Conservation (phyloP, 92 coral and sea anemone species). For the Porites rus region DNA sequence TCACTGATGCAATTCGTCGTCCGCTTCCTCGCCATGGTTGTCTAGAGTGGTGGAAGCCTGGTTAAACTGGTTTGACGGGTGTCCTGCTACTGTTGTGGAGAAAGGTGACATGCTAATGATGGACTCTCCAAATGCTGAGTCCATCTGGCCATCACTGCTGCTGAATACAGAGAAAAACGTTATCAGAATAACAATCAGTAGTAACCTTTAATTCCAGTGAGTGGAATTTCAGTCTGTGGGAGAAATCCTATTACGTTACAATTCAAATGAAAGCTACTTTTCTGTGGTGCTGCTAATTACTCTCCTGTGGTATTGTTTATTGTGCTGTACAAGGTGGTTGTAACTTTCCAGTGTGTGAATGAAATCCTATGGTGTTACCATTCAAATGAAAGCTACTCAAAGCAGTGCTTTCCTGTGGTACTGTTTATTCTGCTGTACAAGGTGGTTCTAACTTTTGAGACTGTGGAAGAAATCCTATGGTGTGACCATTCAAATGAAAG, state of each 20-base stretch:
- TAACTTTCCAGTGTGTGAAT: not conserved
- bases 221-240: not conserved
- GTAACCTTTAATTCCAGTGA: not conserved
- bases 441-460: too few species aligned
- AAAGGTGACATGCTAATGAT: conserved; percentile 58
- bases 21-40: conserved; percentile 51
- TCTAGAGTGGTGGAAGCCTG: conserved; percentile 34
- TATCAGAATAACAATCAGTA: too few species aligned
- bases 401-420: too few species aligned
- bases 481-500: too few species aligned
- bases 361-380: too few species aligned
- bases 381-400: too few species aligned
- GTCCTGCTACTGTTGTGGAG: conserved; percentile 69
- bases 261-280: conserved; percentile 20
- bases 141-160: conserved; percentile 81
- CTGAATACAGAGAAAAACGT: conserved; percentile 68
- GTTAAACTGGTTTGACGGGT: conserved; percentile 60
- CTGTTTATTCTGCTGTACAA: too few species aligned
- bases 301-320: not conserved
- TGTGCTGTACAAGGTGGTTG: not conserved
- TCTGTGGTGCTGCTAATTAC: too few species aligned
- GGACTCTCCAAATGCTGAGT: conserved; percentile 83
- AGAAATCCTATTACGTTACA: too few species aligned
- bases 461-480: too few species aligned
- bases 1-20: conserved; percentile 28